Percentiles rank a stretch among this genome's conserved stretches.
Conservation (phyloP, 2,888 invertebrate genomes). For the Drosophila nigricruria region DNA sequence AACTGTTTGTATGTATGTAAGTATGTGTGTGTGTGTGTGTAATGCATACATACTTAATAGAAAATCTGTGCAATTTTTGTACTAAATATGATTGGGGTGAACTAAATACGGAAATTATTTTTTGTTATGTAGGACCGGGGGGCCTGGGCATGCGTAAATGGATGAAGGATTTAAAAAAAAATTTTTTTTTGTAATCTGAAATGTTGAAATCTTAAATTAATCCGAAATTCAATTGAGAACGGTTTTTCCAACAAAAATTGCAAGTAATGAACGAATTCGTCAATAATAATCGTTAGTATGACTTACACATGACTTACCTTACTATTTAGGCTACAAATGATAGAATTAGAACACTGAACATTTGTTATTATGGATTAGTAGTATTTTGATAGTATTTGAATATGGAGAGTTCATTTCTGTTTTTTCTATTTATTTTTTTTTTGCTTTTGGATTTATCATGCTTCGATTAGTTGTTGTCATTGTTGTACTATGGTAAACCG, state of each 20-base stretch:
- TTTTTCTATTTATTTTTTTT: neutral
- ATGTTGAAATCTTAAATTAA: conserved; percentile 6
- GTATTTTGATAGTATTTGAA: conserved; percentile 6
- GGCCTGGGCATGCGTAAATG: conserved; percentile 25
- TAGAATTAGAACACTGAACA: conserved; percentile 22
- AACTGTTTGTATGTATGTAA: neutral
- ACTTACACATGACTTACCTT: conserved; percentile 39
- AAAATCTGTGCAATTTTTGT: conserved; percentile 29
- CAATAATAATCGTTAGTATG: conserved; percentile 14
- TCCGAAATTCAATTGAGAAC: conserved; percentile 3
- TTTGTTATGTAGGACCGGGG: conserved; percentile 13
- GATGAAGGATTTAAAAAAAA: neutral
- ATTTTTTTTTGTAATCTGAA: neutral
- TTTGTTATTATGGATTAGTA: conserved; percentile 19
- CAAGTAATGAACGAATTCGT: conserved; percentile 4
- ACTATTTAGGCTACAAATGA: conserved; percentile 36
- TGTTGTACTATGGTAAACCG: conserved; percentile 9
- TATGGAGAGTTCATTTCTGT: conserved; percentile 2
- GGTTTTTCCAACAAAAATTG: neutral
- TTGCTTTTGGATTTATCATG: conserved; percentile 13
- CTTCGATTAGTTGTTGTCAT: conserved; percentile 9
- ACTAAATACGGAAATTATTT: conserved; percentile 3
- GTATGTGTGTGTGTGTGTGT: conserved; percentile 8
- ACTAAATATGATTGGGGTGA: conserved; percentile 9
- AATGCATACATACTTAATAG: conserved; percentile 19